Evolutionary conservation across 1,140 invertebrate genomes (phyloP), one percentile per base, ranked within the genome.

Genomic region (Papilio aristodemus): DNA sequence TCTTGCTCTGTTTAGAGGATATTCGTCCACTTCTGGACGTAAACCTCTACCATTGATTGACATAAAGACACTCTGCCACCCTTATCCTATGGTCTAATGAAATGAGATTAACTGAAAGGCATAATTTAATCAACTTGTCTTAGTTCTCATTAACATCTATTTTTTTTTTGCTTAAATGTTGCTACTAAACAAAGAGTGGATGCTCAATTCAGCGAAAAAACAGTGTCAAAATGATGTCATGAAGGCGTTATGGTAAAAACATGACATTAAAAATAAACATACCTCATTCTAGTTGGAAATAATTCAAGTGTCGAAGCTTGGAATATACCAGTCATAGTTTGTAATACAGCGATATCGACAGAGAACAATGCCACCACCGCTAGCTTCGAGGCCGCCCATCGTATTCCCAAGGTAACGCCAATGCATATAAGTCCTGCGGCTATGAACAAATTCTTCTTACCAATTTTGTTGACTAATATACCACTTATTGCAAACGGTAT

Each of bases 271-370:
- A 11, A 39, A 39, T 19, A 37, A 41, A 11, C 19, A 57, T 79
- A 93, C 93, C 92, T 91, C 5, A 90, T 79, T 13, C 84, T 83
- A 0, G 93, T 93, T 11, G 93, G 93, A 57, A 93, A 93, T 7
- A 92, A 63, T 22, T 93, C 86, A 1, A 93, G 85, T 0, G 88
- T 85, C n/a, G 88, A 76, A 4, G 84, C 87, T 37, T 93, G 77
- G 13, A 90, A 75, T 8, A 92, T 71, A 69, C 87, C 91, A 11
- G 85, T 78, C 67, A 84, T 83, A 1, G 84, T 84, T 37, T 87
- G 84, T 10, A 83, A 78, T 27, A 93, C 71, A 27, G 91, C 86
- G 7, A 90, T 72, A 11, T 86, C 89, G 6, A 87, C 39, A 36
- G 92, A 87, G 32, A 91, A 92, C 4, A 93, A 73, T 0, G 79